A percentile compares a stretch with the other conserved stretches of the same genome.
Evolutionary conservation across 1,140 invertebrate genomes (phyloP).

Genomic region (Saccostrea echinata): DNA sequence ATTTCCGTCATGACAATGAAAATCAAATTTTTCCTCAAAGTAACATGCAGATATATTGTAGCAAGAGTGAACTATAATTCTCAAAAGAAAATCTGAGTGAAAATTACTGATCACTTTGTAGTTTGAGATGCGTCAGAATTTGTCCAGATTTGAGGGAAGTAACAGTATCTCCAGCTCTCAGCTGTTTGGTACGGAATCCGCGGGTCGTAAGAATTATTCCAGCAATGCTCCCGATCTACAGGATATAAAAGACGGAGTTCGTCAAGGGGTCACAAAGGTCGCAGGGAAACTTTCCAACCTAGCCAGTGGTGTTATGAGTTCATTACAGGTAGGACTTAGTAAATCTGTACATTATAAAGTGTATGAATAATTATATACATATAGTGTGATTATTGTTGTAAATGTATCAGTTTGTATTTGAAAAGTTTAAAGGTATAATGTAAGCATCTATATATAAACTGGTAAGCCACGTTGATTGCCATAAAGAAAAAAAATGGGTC

Average conservation of each 20-base stretch:
- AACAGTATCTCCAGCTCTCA: slow-evolving; percentile 96
- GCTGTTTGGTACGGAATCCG: slow-evolving; percentile 88
- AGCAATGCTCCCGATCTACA: slow-evolving; percentile 88
- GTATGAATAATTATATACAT: no score
- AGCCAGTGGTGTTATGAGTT: slow-evolving; percentile 95
- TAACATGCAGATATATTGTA: no score
- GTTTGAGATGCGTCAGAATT: slow-evolving; percentile 86
- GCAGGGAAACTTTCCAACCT: slow-evolving; percentile 95
- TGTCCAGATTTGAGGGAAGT: slow-evolving; percentile 87
- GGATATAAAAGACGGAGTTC: slow-evolving; percentile 97
- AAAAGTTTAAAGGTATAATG: neutral
- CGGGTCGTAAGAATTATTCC: slow-evolving; percentile 58
- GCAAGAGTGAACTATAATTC: no score
- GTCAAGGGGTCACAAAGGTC: slow-evolving; percentile 97
- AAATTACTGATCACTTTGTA: slow-evolving; percentile 71
- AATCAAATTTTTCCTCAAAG: no score
- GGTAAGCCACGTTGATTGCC: no score
- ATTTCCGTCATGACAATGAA: no score
- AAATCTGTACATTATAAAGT: neutral
- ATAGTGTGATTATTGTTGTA: no score
- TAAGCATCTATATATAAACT: no score
- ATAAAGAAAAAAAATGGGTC: no score
- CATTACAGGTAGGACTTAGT: slow-evolving; percentile 86
- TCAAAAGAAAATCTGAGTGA: no score
- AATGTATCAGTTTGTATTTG: neutral